phyloP scores from a whole-genome alignment of 2,797 vertebrate species.

The Linurgus olivaceus region DNA sequence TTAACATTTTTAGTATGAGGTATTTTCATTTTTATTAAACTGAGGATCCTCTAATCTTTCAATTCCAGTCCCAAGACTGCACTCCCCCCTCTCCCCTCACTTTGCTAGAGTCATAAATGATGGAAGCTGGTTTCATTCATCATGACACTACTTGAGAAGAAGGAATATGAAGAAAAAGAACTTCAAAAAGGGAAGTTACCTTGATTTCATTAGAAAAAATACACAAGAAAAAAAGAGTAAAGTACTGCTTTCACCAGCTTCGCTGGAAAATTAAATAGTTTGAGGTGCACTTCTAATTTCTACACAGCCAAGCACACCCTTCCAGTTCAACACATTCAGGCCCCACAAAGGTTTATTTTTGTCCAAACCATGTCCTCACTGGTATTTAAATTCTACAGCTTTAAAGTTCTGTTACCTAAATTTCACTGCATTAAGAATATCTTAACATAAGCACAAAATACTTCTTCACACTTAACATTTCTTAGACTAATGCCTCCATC shows the following conservation, averaged over 20 bases:
- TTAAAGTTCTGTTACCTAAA: neutral
- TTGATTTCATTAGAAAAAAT: neutral
- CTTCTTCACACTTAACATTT: neutral
- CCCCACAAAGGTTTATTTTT: neutral
- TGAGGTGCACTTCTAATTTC: neutral
- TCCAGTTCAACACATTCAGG: neutral
- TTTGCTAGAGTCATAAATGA: neutral
- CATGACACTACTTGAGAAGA: accelerated
- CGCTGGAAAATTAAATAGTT: neutral
- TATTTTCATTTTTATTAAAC: neutral
- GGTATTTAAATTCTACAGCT: neutral
- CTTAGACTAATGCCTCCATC: neutral
- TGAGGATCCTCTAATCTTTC: neutral
- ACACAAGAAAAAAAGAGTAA: neutral
- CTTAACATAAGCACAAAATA: neutral
- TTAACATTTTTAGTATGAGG: neutral
- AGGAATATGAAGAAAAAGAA: neutral
- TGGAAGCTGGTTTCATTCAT: neutral
- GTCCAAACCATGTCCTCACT: neutral
- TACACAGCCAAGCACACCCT: neutral
- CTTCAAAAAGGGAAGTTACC: neutral
- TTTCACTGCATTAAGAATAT: neutral
- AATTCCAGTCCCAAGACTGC: neutral
- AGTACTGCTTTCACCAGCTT: neutral
- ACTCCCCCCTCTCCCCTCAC: neutral